A percentile compares a stretch with the other conserved stretches of the same genome.
phyloP scores from a whole-genome alignment of 2,113 vertebrate genomes.

The Tupaia chinensis region DNA sequence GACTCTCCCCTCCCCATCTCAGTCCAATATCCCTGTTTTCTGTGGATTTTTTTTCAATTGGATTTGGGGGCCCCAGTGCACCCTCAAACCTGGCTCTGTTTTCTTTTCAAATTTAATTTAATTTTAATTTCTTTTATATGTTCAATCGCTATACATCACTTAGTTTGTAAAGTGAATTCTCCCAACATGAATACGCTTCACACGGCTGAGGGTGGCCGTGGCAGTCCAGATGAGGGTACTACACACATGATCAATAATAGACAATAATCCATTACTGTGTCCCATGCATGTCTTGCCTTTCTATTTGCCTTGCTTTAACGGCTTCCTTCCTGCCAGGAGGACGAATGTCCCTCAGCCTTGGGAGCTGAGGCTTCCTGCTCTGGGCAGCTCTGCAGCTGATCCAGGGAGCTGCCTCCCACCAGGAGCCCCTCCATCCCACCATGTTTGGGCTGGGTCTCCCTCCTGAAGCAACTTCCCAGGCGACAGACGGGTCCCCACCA shows the following conservation, averaged over 20 bases:
- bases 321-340: background rate
- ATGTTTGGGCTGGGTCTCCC: too few species aligned
- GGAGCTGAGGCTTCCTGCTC: background rate
- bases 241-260: too few species aligned
- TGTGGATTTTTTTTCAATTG: background rate
- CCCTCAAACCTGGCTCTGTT: too few species aligned
- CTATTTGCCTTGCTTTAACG: background rate
- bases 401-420: background rate
- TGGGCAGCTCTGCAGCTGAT: background rate
- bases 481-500: background rate
- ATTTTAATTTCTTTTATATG: too few species aligned
- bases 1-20: background rate
- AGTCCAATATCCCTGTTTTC: background rate
- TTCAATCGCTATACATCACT: too few species aligned
- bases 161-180: too few species aligned
- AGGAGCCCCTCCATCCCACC: background rate
- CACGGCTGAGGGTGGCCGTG: too few species aligned
- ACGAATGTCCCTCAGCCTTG: background rate
- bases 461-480: background rate
- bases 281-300: too few species aligned
- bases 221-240: too few species aligned
- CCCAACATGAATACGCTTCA: too few species aligned
- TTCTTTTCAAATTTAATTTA: too few species aligned
- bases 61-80: background rate
- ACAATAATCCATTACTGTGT: too few species aligned